Conservation (phyloP, 2,888 invertebrate species). For the Folsomia candida region DNA sequence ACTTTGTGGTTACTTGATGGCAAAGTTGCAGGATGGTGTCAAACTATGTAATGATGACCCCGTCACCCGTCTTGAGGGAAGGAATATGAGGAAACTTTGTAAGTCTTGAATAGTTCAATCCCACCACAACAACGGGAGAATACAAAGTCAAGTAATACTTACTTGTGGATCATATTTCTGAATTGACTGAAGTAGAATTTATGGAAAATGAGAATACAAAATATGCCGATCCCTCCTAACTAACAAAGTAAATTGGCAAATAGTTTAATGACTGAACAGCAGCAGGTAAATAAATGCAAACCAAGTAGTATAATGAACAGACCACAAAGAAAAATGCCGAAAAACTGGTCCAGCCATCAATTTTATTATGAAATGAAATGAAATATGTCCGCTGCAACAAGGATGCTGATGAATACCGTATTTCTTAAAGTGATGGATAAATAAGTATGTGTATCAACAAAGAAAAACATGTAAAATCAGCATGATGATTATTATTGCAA, state of each 20-base stretch:
- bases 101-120: too few relatives aligned
- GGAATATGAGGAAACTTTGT: too few relatives aligned
- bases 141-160: too few relatives aligned
- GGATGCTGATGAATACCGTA: too few relatives aligned
- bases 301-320: background rate
- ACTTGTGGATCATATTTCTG: background rate
- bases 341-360: conserved; percentile 1
- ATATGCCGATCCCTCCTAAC: background rate
- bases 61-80: background rate
- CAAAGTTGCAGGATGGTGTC: too few relatives aligned
- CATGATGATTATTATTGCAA: background rate
- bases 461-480: background rate
- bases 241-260: background rate
- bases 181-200: background rate
- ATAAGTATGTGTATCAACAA: background rate
- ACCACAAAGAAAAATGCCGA: conserved; percentile 6
- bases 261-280: background rate
- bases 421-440: background rate
- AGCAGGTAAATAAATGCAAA: conserved; percentile 3
- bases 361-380: background rate
- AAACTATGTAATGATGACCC: background rate
- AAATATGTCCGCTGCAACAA: background rate
- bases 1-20: too few relatives aligned
- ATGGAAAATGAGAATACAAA: background rate
- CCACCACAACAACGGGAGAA: too few relatives aligned